Conservation (phyloP, 2,888 invertebrate species). For the Protophormia terraenovae region DNA sequence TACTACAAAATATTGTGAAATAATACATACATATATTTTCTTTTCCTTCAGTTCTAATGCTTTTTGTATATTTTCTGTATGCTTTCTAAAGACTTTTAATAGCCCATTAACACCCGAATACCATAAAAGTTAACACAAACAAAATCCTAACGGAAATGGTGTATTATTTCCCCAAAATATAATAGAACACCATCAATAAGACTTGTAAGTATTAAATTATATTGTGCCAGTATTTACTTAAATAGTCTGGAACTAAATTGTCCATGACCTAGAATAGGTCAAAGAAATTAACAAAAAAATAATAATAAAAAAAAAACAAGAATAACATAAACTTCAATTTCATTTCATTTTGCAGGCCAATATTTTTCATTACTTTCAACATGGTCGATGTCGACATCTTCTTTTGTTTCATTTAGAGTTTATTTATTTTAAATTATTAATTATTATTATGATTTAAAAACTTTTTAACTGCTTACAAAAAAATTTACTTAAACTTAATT, state of each 20-base stretch:
- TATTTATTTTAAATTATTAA: constrained; percentile 37
- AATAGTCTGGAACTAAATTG: constrained; percentile 39
- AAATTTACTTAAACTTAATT: constrained; percentile 36
- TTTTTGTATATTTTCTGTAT: too few relatives aligned
- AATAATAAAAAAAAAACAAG: neutral
- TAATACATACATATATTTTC: too few relatives aligned
- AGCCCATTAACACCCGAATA: too few relatives aligned
- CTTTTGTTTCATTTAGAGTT: neutral
- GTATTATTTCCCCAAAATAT: neutral
- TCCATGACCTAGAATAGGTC: constrained; percentile 45
- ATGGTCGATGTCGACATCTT: too few relatives aligned
- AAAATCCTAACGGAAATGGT: too few relatives aligned
- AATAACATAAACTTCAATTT: neutral
- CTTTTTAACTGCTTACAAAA: neutral
- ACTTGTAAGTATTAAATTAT: neutral
- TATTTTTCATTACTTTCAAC: neutral
- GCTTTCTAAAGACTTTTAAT: too few relatives aligned
- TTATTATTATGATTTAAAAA: constrained; percentile 43
- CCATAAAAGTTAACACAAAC: too few relatives aligned
- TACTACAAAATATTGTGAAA: too few relatives aligned
- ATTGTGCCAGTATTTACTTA: neutral
- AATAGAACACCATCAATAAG: neutral
- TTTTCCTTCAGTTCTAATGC: too few relatives aligned
- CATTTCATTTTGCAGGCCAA: neutral
- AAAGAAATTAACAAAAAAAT: neutral